A percentile compares a stretch with the other conserved stretches of the same genome.
Conservation (phyloP, 2,113 vertebrate genomes). For the Mola mola region DNA sequence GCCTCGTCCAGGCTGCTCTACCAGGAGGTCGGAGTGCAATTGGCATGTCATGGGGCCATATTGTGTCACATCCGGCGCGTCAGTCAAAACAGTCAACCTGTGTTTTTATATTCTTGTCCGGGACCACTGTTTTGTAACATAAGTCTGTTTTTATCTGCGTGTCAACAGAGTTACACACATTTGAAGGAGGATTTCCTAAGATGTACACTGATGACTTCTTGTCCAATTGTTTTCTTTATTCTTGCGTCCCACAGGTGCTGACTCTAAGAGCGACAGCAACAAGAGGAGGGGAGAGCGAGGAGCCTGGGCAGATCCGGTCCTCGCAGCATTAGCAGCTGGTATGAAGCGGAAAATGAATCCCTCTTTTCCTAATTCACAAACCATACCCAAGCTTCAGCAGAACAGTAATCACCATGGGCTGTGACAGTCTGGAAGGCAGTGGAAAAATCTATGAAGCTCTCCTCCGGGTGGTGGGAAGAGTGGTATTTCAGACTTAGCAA, state of each 20-base stretch:
- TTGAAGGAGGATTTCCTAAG: constrained; percentile 12
- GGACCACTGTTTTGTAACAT: constrained; percentile 46
- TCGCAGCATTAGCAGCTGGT: constrained; percentile 70
- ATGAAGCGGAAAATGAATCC: constrained; percentile 69
- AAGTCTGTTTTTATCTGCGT: constrained; percentile 45
- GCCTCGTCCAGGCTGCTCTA: constrained; percentile 1
- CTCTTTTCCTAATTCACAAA: constrained; percentile 71
- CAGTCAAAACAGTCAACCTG: constrained; percentile 49
- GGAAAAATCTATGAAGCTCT: constrained; percentile 65
- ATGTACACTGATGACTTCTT: constrained; percentile 11
- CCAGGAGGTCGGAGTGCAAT: constrained; percentile 27
- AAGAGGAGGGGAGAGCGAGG: constrained; percentile 52
- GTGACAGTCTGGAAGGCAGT: constrained; percentile 33
- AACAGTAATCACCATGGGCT: constrained; percentile 44
- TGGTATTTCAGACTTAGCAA: constrained; percentile 44
- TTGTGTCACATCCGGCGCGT: constrained; percentile 53
- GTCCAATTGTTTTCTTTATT: constrained; percentile 19
- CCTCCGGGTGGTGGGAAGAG: constrained; percentile 43
- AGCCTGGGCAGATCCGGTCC: constrained; percentile 67
- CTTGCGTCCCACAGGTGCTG: constrained; percentile 58
- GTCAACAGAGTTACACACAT: constrained; percentile 34
- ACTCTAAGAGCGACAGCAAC: constrained; percentile 29
- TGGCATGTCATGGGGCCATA: constrained; percentile 37
- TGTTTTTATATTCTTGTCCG: constrained; percentile 55
- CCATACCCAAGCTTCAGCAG: constrained; percentile 59